Percentiles rank a stretch among this genome's conserved stretches.
phyloP scores from a whole-genome alignment of 2,113 vertebrate genomes.

The Apteryx mantelli region DNA sequence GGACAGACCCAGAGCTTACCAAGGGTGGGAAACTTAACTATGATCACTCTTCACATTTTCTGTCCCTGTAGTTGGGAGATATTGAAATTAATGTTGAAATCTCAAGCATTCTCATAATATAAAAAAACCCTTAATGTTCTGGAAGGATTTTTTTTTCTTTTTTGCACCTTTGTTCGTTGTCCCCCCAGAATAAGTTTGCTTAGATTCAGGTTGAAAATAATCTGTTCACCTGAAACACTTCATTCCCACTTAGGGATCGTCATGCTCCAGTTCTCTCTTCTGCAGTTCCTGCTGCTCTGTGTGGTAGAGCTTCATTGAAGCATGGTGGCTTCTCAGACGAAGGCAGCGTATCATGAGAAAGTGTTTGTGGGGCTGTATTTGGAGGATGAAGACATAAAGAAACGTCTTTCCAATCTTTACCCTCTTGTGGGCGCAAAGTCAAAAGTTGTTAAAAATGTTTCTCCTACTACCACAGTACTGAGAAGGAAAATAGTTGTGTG shows the following conservation, averaged over 20 bases:
- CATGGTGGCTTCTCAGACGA: neutral
- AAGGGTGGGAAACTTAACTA: neutral
- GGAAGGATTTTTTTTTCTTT: neutral
- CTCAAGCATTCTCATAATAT: neutral
- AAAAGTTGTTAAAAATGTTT: constrained; percentile 4
- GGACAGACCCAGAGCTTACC: neutral
- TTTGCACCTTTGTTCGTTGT: neutral
- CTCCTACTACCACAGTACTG: neutral
- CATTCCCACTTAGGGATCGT: neutral
- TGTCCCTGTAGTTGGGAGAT: neutral
- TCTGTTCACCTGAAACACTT: neutral
- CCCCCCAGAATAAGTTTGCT: neutral
- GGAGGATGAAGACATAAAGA: neutral
- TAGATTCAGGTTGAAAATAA: neutral
- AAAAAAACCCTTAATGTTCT: neutral
- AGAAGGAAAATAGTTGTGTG: neutral
- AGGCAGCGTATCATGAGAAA: rapidly evolving
- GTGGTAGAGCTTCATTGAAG: neutral
- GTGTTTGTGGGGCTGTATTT: neutral
- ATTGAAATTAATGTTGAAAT: neutral
- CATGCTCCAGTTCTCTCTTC: neutral
- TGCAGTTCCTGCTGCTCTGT: neutral
- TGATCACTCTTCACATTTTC: neutral
- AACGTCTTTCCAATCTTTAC: neutral
- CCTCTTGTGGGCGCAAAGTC: neutral